Base-by-base conservation (phyloP, 2,113 vertebrate genomes). In the Oreocharis arfaki region DNA sequence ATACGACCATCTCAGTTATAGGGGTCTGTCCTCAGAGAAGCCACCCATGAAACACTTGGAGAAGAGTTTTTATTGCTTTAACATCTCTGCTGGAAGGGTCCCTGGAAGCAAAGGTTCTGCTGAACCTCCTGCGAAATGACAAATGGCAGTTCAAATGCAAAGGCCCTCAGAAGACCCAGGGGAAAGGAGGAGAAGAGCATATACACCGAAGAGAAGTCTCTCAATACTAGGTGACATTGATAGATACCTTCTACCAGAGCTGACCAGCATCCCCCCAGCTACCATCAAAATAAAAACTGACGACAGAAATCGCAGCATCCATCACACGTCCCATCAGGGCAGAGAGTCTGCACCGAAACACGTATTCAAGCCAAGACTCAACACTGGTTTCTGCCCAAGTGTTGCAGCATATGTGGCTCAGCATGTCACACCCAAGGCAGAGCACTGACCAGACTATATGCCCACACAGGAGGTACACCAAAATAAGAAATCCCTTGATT, bases 41-140 rank as follows among this genome's bases (percentile, higher is more conserved):
- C 19, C 5, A 10, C 24, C 22, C 7, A 2, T 0, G 0, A 63
- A 90, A 83, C 14, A 35, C 33, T 10, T 8, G 2, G 52, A 91
- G 28, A 39, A 67, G 12, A 59, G 26, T 18, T 77, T 64, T 56
- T 32, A 30, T 8, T 59, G 41, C 13, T 84, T 75, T 47, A 44
- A 2, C 19, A 59, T 17, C 13, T 82, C 75, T 88, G 23, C 70
- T 79, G 35, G 39, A 84, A 74, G 42, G 79, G 42, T 15, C 24
- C 30, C 47, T 41, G 39, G 28, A 35, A 35, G 37, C 32, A 77
- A 68, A 76, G 35, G 11, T 35, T 7, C 33, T 24, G 32, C 22
- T 70, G 75, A 57, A 57, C 12, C 19, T 83, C 21, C 49, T 14
- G 19, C 11, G 4, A 91, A 59, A 65, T 2, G 12, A 27, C 5